Evolutionary conservation across 2,888 invertebrate genomes (phyloP).

Genomic region (Pherbina coryleti): DNA sequence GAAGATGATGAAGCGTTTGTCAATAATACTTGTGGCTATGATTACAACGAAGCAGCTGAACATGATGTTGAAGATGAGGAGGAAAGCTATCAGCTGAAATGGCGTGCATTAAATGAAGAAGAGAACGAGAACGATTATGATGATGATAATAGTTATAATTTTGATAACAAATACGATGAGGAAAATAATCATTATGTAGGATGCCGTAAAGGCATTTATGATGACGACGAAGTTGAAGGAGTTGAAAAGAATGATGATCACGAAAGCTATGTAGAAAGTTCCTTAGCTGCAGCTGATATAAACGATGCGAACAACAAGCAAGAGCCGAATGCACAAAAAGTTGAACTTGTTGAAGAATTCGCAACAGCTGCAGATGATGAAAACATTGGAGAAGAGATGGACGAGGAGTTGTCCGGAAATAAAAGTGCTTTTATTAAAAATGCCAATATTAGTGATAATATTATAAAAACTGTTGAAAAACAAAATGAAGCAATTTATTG

Average conservation of each 20-base stretch:
- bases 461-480: slow-evolving; percentile 30
- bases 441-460: slow-evolving; percentile 38
- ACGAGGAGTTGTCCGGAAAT: slow-evolving; percentile 21
- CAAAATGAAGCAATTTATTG: slow-evolving; percentile 37
- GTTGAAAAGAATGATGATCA: slow-evolving; percentile 35
- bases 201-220: slow-evolving; percentile 49
- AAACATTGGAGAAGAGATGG: background rate
- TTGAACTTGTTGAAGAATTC: slow-evolving; percentile 9
- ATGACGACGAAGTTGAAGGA: slow-evolving; percentile 49
- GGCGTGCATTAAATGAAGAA: slow-evolving; percentile 58
- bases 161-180: slow-evolving; percentile 15
- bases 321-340: slow-evolving; percentile 29
- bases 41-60: slow-evolving; percentile 30
- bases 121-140: slow-evolving; percentile 50
- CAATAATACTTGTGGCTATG: slow-evolving; percentile 1
- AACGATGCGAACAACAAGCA: slow-evolving; percentile 32
- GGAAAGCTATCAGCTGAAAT: slow-evolving; percentile 53
- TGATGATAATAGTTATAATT: slow-evolving; percentile 48
- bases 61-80: slow-evolving; percentile 44
- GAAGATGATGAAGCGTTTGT: slow-evolving; percentile 52
- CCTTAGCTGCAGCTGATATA: slow-evolving; percentile 31
- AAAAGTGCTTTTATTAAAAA: slow-evolving; percentile 36
- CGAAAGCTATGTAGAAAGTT: slow-evolving; percentile 38
- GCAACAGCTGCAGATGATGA: slow-evolving; percentile 9
- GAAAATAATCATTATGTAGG: slow-evolving; percentile 46